Evolutionary conservation across 2,797 vertebrate genomes (phyloP).

Genomic region (Urosaurus nigricauda): DNA sequence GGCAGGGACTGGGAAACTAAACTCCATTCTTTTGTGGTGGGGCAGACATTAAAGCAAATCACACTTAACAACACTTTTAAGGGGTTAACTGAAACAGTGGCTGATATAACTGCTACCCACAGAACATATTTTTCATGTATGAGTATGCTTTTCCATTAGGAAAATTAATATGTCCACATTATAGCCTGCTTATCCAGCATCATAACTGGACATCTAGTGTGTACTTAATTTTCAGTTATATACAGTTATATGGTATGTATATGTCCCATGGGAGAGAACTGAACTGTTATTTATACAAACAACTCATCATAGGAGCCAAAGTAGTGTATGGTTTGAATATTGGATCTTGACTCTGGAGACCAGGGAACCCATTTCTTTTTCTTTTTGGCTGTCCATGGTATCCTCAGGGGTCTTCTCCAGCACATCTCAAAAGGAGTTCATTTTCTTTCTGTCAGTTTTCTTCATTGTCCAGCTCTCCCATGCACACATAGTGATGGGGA

Average conservation of each 20-base stretch:
- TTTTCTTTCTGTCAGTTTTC: too few relatives aligned
- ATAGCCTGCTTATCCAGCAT: not conserved
- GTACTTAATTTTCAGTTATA: too few relatives aligned
- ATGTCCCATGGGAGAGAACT: not conserved
- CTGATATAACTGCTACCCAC: not conserved
- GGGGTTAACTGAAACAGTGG: not conserved
- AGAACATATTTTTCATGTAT: not conserved
- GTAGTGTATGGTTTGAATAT: too few relatives aligned
- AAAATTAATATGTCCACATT: not conserved
- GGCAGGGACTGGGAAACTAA: not conserved
- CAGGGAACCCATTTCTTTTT: too few relatives aligned
- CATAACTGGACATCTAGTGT: not conserved
- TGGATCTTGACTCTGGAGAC: too few relatives aligned
- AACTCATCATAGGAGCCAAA: too few relatives aligned
- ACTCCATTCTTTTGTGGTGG: not conserved
- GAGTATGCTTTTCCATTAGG: not conserved
- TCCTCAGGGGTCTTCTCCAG: too few relatives aligned
- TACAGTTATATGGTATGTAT: too few relatives aligned
- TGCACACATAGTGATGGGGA: too few relatives aligned
- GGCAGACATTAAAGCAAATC: not conserved
- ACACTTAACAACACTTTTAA: not conserved
- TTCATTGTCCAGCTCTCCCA: too few relatives aligned
- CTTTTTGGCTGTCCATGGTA: too few relatives aligned
- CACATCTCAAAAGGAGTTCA: too few relatives aligned
- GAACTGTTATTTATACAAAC: not conserved